These are phyloP conservation scores for Ginglymostoma cirratum DNA, from an alignment of 2,113 vertebrate genomes.

Conservation along the genomic window DNA sequence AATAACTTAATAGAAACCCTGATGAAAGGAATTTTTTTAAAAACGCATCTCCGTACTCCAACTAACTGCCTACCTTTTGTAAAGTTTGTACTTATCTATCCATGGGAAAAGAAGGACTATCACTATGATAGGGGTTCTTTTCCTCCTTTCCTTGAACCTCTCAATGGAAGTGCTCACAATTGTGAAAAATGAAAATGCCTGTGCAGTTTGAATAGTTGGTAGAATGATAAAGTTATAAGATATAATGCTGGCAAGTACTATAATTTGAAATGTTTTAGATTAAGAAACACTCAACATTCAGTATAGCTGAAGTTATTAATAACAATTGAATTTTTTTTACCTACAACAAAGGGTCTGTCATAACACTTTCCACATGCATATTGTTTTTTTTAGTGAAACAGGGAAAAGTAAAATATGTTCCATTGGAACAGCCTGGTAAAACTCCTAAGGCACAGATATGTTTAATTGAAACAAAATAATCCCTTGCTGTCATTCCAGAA, in stretches of 20 bases:
- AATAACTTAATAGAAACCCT: neutral
- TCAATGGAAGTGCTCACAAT: neutral
- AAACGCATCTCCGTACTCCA: neutral
- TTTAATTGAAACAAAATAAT: constrained; percentile 19
- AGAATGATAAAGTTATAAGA: neutral
- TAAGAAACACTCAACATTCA: neutral
- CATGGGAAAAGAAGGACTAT: neutral
- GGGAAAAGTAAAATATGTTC: neutral
- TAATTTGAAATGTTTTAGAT: neutral
- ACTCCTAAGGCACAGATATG: neutral
- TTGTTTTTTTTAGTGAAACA: neutral
- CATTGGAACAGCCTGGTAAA: neutral
- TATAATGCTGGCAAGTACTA: neutral
- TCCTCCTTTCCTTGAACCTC: neutral
- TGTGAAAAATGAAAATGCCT: neutral
- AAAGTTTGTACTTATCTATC: neutral
- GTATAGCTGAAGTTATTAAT: neutral
- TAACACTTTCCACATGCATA: neutral
- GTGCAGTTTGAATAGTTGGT: neutral
- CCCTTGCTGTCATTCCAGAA: neutral
- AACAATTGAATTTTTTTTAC: neutral
- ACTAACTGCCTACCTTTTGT: neutral
- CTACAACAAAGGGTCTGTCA: neutral
- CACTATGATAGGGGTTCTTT: neutral
- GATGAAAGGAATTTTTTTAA: neutral